Conservation (phyloP, 1,140 invertebrate species). For the Sinella curviseta region DNA sequence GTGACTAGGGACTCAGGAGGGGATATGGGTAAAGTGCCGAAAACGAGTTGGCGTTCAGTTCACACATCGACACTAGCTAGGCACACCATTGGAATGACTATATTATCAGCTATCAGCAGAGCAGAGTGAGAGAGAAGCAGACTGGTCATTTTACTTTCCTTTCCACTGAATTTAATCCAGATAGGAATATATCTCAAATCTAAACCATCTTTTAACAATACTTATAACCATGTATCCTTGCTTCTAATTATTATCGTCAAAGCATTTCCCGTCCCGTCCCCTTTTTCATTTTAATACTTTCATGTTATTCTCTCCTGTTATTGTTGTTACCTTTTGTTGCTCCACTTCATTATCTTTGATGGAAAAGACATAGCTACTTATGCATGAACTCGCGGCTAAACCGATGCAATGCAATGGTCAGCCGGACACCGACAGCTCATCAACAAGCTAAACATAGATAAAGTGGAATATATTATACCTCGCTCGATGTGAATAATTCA, state of each 20-base stretch:
- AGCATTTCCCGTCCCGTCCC: neutral
- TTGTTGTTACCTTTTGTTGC: neutral
- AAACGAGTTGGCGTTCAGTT: neutral
- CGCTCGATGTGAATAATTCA: neutral
- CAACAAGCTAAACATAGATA: neutral
- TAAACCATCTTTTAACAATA: neutral
- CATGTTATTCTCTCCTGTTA: neutral
- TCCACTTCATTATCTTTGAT: neutral
- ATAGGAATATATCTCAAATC: too few relatives aligned
- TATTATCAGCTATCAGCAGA: neutral
- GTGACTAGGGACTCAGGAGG: too few relatives aligned
- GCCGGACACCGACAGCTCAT: neutral
- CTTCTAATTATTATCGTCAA: neutral
- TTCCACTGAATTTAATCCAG: neutral
- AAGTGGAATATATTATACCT: neutral
- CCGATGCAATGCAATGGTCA: neutral
- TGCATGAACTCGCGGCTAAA: neutral
- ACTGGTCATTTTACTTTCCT: neutral
- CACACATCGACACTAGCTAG: conserved; percentile 11
- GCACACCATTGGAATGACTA: neutral
- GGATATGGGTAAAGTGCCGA: too few relatives aligned
- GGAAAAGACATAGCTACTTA: neutral
- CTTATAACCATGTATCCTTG: neutral
- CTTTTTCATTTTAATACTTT: neutral
- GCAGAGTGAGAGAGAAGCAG: neutral